These are phyloP conservation scores for Todus mexicanus DNA, from an alignment of 2,797 vertebrate genomes.

Conservation along the genomic window DNA sequence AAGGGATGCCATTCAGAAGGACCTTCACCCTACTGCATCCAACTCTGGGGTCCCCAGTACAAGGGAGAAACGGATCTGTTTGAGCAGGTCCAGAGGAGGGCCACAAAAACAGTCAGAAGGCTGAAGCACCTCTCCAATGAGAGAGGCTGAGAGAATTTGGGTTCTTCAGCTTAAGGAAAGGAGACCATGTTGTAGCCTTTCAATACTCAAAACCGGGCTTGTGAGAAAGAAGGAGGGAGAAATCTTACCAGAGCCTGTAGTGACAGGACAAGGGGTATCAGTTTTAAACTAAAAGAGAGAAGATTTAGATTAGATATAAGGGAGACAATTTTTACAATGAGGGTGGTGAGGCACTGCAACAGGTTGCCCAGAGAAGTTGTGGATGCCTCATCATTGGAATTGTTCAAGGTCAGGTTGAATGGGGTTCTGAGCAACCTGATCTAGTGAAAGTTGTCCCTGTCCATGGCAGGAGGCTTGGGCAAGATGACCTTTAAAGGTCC, in stretches of 20 bases:
- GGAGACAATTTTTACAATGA: not conserved
- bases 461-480: not conserved
- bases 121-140: not conserved
- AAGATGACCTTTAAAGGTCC: not conserved
- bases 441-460: not conserved
- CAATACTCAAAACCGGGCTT: no score
- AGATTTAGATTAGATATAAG: not conserved
- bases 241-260: no score
- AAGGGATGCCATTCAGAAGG: not conserved
- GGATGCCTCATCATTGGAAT: not conserved
- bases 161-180: not conserved
- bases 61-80: not conserved
- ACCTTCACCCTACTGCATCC: not conserved
- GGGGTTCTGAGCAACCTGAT: not conserved
- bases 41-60: not conserved
- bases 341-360: not conserved
- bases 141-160: not conserved
- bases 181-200: not conserved
- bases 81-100: not conserved
- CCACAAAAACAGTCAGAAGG: not conserved
- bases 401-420: not conserved
- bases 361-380: not conserved
- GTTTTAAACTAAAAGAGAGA: not conserved
- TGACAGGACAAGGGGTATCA: not conserved
- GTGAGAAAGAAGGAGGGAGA: no score